Evolutionary conservation across 2,888 invertebrate genomes (phyloP).

Genomic region (Lottia scabra): DNA sequence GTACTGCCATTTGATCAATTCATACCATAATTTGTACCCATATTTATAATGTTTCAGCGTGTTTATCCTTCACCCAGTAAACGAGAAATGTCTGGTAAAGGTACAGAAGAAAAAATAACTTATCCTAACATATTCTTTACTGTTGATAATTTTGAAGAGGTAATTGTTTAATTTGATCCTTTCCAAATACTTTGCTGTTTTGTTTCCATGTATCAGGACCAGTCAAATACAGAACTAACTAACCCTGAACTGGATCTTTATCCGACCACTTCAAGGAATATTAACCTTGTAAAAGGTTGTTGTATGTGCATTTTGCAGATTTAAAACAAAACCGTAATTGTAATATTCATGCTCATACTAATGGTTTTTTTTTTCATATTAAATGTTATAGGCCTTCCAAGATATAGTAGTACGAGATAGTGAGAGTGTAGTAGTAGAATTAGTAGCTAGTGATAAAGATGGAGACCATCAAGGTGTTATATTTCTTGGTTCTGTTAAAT

Average conservation of each 20-base stretch:
- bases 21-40: no score
- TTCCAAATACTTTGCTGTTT: no score
- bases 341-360: neutral
- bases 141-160: constrained; percentile 99
- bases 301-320: no score
- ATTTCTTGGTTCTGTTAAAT: constrained; percentile 96
- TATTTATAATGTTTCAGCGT: constrained; percentile 70
- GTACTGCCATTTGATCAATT: no score
- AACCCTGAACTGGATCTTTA: no score
- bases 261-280: no score
- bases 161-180: constrained; percentile 66
- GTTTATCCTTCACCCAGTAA: constrained; percentile 98
- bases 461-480: constrained; percentile 90
- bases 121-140: constrained; percentile 99
- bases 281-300: no score
- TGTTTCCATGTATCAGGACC: no score
- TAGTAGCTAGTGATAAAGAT: constrained; percentile 91
- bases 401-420: constrained; percentile 97
- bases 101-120: constrained; percentile 97
- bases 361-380: neutral
- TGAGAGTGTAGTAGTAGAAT: constrained; percentile 98
- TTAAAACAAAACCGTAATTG: no score
- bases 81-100: constrained; percentile 97
- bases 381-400: constrained; percentile 80
- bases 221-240: no score